Percentiles rank a stretch among this genome's conserved stretches.
Conservation (phyloP, 2,888 invertebrate genomes). For the Leucania comma region DNA sequence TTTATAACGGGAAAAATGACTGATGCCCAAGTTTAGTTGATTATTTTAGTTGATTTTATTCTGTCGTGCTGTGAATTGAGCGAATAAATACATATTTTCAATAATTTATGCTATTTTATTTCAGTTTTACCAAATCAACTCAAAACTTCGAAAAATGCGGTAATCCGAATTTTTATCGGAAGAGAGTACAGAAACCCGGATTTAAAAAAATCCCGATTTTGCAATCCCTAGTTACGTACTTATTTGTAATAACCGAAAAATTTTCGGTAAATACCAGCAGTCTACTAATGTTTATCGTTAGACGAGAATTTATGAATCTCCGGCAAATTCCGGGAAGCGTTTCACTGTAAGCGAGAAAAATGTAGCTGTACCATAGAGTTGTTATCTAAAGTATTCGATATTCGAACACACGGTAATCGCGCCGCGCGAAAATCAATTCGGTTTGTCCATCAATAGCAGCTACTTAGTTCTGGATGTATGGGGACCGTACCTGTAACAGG, state of each 20-base stretch:
- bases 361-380: conserved; percentile 37
- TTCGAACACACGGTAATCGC: conserved; percentile 64
- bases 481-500: conserved; percentile 87
- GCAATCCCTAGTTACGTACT: conserved; percentile 59
- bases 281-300: conserved; percentile 69
- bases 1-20: too few relatives aligned
- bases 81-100: too few relatives aligned
- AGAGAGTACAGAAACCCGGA: too few relatives aligned
- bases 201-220: too few relatives aligned
- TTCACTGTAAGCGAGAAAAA: conserved; percentile 62
- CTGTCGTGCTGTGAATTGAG: too few relatives aligned
- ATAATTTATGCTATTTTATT: too few relatives aligned
- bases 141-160: too few relatives aligned
- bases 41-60: too few relatives aligned
- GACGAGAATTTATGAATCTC: conserved; percentile 69
- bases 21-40: too few relatives aligned
- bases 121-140: too few relatives aligned
- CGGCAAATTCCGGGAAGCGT: conserved; percentile 66
- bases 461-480: conserved; percentile 85
- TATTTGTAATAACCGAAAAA: conserved; percentile 65
- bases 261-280: conserved; percentile 63
- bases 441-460: conserved; percentile 88
- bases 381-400: conserved; percentile 38
- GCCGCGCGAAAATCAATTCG: conserved; percentile 83
- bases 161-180: too few relatives aligned